Conservation (phyloP, 2,888 invertebrate genomes). For the Linnaemya tessellans region DNA sequence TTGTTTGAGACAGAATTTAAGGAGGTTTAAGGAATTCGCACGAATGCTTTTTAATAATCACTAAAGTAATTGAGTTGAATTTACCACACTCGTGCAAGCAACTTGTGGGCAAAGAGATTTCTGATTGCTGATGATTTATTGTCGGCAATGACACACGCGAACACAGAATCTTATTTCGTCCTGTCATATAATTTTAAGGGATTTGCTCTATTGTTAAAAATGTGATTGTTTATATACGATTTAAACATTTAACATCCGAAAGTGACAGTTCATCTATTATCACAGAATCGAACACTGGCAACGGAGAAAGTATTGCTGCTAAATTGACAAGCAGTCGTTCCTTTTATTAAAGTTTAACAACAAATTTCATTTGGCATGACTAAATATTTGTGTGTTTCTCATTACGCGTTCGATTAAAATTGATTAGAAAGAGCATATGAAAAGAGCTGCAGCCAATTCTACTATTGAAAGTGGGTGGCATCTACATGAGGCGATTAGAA, state of each 20-base stretch:
- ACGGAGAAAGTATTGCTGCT: background rate
- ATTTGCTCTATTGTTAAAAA: no score
- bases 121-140: no score
- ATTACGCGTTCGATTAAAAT: background rate
- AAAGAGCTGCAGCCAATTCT: background rate
- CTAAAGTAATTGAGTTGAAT: background rate
- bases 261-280: no score
- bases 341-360: background rate
- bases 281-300: background rate
- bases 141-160: no score
- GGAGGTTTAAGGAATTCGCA: background rate
- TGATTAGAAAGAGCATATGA: background rate
- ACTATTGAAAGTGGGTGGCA: background rate
- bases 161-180: no score
- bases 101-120: no score
- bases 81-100: background rate
- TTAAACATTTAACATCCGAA: background rate
- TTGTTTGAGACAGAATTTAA: background rate
- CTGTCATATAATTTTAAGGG: no score
- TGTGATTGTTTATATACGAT: no score
- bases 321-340: background rate
- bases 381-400: background rate
- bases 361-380: background rate
- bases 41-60: background rate
- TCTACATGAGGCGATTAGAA: background rate